Base-by-base conservation (phyloP, 2,888 invertebrate species). In the Thereva nobilitata region DNA sequence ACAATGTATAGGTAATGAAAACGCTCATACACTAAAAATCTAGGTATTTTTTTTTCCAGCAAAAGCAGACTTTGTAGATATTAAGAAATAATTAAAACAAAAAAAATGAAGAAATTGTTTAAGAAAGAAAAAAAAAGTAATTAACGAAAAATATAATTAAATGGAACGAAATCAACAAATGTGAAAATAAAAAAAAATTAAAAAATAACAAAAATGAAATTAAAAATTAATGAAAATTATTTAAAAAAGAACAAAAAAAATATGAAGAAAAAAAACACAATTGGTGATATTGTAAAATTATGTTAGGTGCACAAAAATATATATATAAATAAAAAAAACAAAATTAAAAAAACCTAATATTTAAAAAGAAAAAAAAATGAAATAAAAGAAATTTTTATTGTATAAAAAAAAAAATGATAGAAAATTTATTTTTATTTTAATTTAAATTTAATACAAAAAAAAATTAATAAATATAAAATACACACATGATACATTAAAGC, bases 221-320 rank as follows among this genome's bases (percentile, higher is more conserved):
- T 45, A 44, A 34, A 44, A 57, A 50, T 23, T 41, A 57, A 10
- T 10, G 41, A 55, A 41, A 8, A 57, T 44, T n/a, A n/a, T 61
- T 38, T 50, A 61, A 61, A 35, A 61, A 12, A 41, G 49, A 49
- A 61, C 34, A 6, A 38, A 47, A 59, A 37, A 47, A 47, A 50
- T 23, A 50, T 50, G 61, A 50, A 50, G n/a, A 61, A 61, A 61
- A 50, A 61, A 61, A 41, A 61, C 61, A 61, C 61, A 61, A 61
- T 61, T 61, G 61, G 61, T 61, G 61, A 61, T 61, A 61, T 61
- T 61, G 61, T 61, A 61, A 61, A 50, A 45, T 61, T 61, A 61
- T 61, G 61, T 61, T 61, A 61, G 50, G 50, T 61, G 61, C 61
- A 61, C 61, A 61, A 61, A 50, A 50, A 42, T 49, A 61, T 41